These are phyloP conservation scores for Tichodroma muraria DNA, from an alignment of 2,113 vertebrate species.

Conservation along the genomic window DNA sequence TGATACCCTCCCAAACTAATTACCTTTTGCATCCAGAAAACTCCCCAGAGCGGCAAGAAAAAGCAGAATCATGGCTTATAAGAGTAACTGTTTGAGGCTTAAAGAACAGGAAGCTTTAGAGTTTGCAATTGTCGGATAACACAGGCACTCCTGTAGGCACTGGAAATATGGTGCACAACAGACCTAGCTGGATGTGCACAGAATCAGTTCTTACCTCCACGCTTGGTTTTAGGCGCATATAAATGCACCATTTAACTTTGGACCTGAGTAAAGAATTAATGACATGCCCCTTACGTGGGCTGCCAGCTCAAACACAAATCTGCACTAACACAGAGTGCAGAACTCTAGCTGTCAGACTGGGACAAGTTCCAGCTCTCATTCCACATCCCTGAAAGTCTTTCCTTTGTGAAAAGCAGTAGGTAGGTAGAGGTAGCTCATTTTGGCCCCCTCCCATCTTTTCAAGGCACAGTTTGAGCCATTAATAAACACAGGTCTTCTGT, in stretches of 20 bases:
- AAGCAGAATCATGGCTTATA: not conserved
- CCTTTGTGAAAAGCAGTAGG: not conserved
- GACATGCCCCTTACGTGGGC: not conserved
- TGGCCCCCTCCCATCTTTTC: not conserved
- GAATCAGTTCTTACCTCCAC: not conserved
- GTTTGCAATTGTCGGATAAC: not conserved
- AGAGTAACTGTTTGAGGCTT: not conserved
- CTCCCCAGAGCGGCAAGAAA: not conserved
- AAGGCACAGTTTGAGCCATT: not conserved
- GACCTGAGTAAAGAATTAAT: not conserved
- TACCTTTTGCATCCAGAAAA: not conserved
- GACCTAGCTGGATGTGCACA: not conserved
- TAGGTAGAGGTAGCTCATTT: not conserved
- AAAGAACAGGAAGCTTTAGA: not conserved
- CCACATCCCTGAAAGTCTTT: not conserved
- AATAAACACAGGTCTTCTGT: not conserved
- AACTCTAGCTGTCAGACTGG: not conserved
- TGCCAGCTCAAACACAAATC: not conserved
- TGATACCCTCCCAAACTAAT: not conserved
- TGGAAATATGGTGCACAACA: not conserved
- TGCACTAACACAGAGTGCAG: too few species aligned
- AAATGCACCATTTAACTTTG: not conserved
- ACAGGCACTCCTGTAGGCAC: not conserved
- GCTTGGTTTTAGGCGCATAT: not conserved
- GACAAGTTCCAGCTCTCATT: not conserved